phyloP scores from a whole-genome alignment of 2,113 vertebrate species.

The Sarotherodon lohbergeri region DNA sequence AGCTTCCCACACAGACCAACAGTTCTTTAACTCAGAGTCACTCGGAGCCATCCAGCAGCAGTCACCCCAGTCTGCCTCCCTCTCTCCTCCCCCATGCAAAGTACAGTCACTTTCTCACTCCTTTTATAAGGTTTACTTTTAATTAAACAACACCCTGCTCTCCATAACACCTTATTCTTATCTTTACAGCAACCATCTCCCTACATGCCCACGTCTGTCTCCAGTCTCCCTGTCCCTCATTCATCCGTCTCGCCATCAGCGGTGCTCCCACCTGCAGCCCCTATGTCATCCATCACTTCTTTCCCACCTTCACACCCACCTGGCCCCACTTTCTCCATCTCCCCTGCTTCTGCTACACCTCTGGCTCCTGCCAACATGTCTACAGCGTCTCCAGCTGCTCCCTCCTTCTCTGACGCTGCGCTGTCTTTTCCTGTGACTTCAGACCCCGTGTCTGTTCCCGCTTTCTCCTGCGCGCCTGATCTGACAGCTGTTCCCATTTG shows the following conservation, averaged over 20 bases:
- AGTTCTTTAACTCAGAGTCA: not conserved
- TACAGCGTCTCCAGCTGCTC: not conserved
- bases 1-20: slow-evolving; percentile 22
- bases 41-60: not conserved
- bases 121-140: not conserved
- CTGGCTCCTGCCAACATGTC: not conserved
- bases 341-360: not conserved
- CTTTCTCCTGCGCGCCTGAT: slow-evolving; percentile 40
- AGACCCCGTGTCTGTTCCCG: not conserved
- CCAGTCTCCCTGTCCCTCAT: not conserved
- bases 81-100: slow-evolving; percentile 76
- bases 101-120: slow-evolving; percentile 17
- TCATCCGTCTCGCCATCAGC: not conserved
- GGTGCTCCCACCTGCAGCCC: not conserved
- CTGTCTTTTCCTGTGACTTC: slow-evolving; percentile 15
- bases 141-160: not conserved
- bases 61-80: slow-evolving; percentile 18
- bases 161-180: not conserved
- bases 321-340: not conserved
- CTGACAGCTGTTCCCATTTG: not conserved
- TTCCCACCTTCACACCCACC: slow-evolving; percentile 8
- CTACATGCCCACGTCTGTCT: slow-evolving; percentile 18
- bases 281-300: slow-evolving; percentile 12
- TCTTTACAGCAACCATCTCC: slow-evolving; percentile 54
- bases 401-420: not conserved